Evolutionary conservation across 2,113 vertebrate genomes (phyloP), one percentile per base, ranked within the genome.

Genomic region (Indri indri): DNA sequence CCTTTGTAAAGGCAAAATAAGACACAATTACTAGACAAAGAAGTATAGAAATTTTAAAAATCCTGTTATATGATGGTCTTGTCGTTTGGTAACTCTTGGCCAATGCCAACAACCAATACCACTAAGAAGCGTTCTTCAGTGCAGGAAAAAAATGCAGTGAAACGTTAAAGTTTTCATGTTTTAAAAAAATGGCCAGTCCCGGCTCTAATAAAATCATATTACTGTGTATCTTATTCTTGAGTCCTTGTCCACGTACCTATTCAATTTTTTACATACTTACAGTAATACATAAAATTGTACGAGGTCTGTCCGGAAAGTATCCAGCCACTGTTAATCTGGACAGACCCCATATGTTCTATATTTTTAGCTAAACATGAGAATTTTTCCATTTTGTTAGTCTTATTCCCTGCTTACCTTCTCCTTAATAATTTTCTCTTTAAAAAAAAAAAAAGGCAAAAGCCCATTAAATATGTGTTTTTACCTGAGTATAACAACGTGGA

Each of bases 1-100:
- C 54, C 50, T 96, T 88, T 76, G 54, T 76, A 81, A 90, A 94
- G 3, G 20, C 85, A 14, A 90, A 92, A 73, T 92, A 90, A n/a
- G 88, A 91, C 16, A 40, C 7, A 91, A 63, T 32, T 61, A 77
- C 8, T 18, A 89, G 63, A 68, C 20, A 65, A 82, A 87, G 30
- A 68, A 52, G 25, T 63, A 73, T 0, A 92, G 76, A 70, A 77
- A 59, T 22, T 54, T 68, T 0, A 1, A 34, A 70, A 80, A 83
- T 80, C 68, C 42, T 68, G 32, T 88, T 73, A 47, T 12, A 20
- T 84, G 40, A 50, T 40, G 61, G 63, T 77, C 71, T 40, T 81
- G 6, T 42, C 79, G 57, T 65, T 80, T 91, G 65, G 25, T 70
- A 91, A 88, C 40, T 87, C 91, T 16, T 80, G 34, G 34, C 40